Percentiles rank a stretch among this genome's conserved stretches.
Conservation (phyloP, 2,797 vertebrate species). For the Manis pentadactyla region DNA sequence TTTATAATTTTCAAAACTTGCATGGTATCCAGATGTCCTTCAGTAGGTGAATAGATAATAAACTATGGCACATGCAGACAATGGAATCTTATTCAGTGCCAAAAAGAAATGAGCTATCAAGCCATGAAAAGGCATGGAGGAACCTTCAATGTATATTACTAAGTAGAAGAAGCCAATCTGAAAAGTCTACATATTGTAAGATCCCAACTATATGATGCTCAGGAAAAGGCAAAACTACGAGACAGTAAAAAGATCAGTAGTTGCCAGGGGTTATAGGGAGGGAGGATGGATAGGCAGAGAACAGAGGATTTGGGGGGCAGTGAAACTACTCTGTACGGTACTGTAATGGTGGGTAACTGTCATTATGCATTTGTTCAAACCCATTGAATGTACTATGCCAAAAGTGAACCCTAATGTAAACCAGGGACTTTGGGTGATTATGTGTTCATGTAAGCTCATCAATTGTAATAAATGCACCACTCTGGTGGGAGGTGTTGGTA, state of each 20-base stretch:
- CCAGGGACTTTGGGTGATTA: background rate
- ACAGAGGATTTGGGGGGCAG: background rate
- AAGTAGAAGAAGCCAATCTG: background rate
- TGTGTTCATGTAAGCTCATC: background rate
- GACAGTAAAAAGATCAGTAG: background rate
- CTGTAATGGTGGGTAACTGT: background rate
- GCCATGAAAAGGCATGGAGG: background rate
- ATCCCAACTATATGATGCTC: background rate
- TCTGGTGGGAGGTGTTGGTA: too few species aligned
- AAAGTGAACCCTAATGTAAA: background rate
- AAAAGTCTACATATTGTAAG: background rate
- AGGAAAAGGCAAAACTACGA: background rate
- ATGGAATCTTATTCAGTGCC: background rate
- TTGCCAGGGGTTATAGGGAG: background rate
- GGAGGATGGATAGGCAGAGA: background rate
- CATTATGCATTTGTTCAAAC: background rate
- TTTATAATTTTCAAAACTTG: background rate
- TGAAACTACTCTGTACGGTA: background rate
- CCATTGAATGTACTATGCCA: background rate
- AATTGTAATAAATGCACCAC: too few species aligned
- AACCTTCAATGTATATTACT: background rate
- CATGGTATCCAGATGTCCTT: background rate
- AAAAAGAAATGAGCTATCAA: slow-evolving; percentile 20
- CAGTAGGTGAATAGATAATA: background rate
- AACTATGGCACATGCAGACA: background rate